Evolutionary conservation across 2,797 vertebrate species (phyloP).

Genomic region (Erpetoichthys calabaricus): DNA sequence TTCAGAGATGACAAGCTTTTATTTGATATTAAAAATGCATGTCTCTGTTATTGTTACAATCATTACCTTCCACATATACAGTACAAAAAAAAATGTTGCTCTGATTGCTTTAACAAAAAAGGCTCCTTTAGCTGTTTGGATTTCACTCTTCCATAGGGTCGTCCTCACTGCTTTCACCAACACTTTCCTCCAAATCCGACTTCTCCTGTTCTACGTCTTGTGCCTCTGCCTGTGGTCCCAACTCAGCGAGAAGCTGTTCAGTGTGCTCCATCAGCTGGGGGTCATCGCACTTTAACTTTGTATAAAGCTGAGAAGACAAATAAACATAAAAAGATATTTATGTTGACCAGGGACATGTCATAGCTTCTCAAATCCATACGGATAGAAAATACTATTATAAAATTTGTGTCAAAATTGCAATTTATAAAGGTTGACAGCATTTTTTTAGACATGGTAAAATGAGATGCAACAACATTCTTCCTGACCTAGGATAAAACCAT

Average conservation of each 20-base stretch:
- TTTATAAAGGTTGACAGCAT: too few relatives aligned
- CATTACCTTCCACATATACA: neutral
- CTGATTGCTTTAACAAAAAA: slow-evolving; percentile 1
- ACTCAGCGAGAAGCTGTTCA: slow-evolving; percentile 50
- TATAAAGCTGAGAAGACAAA: slow-evolving; percentile 37
- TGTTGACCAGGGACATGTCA: slow-evolving; percentile 6
- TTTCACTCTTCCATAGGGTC: slow-evolving; percentile 11
- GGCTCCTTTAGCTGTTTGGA: neutral
- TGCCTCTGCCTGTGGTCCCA: slow-evolving; percentile 39
- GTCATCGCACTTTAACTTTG: slow-evolving; percentile 55
- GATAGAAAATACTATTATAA: too few relatives aligned
- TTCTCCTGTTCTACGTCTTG: slow-evolving; percentile 13
- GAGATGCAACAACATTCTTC: too few relatives aligned
- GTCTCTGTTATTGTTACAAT: too few relatives aligned
- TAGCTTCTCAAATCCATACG: neutral
- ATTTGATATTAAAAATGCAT: too few relatives aligned
- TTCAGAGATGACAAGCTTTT: too few relatives aligned
- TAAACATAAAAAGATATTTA: slow-evolving; percentile 6
- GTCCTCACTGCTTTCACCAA: slow-evolving; percentile 15
- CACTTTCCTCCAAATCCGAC: slow-evolving; percentile 8
- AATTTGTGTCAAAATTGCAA: too few relatives aligned
- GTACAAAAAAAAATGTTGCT: neutral
- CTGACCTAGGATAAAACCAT: too few relatives aligned
- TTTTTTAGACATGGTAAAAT: too few relatives aligned
- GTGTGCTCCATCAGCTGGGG: slow-evolving; percentile 45